phyloP scores from a whole-genome alignment of 2,113 vertebrate genomes.

The Glaucidium brasilianum region DNA sequence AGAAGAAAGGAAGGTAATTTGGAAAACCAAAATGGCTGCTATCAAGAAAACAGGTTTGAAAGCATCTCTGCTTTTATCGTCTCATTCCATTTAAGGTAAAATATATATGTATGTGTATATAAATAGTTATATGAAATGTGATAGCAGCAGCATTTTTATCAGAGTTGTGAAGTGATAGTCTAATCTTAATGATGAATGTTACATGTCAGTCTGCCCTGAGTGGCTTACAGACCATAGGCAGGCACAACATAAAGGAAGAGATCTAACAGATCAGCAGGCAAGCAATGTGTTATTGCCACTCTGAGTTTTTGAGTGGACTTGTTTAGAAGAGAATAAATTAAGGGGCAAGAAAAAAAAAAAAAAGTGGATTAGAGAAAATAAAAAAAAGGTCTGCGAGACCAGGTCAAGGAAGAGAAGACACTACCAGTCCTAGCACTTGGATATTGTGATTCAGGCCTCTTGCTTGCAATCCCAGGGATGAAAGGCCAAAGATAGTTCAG shows the following conservation, averaged over 20 bases:
- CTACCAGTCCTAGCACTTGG: background rate
- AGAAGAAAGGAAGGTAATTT: background rate
- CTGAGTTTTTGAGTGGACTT: background rate
- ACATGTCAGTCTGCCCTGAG: fast-evolving
- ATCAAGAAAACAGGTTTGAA: background rate
- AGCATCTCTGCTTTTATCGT: background rate
- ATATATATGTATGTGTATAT: background rate
- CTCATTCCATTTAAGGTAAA: background rate
- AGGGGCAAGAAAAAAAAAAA: background rate
- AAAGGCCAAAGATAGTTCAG: background rate
- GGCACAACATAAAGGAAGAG: background rate
- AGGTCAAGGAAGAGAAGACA: background rate
- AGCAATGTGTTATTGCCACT: background rate
- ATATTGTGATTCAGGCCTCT: background rate
- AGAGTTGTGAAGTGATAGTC: background rate
- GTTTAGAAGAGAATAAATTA: background rate
- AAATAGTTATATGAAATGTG: background rate
- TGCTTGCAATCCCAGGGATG: background rate
- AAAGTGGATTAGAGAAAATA: background rate
- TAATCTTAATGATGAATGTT: background rate
- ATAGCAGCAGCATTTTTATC: background rate
- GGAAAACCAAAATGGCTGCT: background rate
- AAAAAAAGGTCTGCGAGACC: background rate
- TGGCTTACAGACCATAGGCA: background rate
- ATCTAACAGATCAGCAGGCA: background rate